Evolutionary conservation across 2,113 vertebrate species (phyloP), one percentile per base, ranked within the genome.

Genomic region (Hiodon alosoides): DNA sequence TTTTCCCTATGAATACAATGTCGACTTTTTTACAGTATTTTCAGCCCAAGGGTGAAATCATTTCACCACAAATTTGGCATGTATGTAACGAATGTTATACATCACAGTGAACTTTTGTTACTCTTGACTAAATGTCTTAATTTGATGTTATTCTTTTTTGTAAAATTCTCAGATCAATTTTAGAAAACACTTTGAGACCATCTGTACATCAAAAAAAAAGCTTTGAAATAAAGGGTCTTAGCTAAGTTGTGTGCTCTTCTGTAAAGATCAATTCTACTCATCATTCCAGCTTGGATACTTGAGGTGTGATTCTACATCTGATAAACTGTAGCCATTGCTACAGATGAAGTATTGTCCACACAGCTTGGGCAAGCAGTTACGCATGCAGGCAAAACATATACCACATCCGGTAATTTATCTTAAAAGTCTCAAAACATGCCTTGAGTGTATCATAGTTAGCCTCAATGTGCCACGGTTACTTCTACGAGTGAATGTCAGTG

Each of bases 361-460:
- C 81, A 80, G 86, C 82, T 85, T 84, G 87, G 83, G 81, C 84
- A 86, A 83, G 11, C 10, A 81, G 87, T 90, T 87, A 86, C 83
- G 84, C 89, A 93, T 92, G 88, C 89, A 86, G 85, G 86, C 85
- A 80, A 87, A 86, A 89, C 83, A 85, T 83, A 85, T 82, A 90
- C 58, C 10, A 13, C 3, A 8, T 11, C 10, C 10, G 59, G n/a
- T 60, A 10, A 60, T 8, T 83, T 31, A 79, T 83, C 86, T 83
- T 88, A 88, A 90, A 85, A 90, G 89, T 92, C 90, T 73, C 79
- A 90, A 90, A 80, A 82, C 73, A 57, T 57, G 54, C 10, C 31
- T 31, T 31, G 31, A 31, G 31, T 31, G 31, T 31, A 31, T 31
- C 31, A 31, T 2, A 31, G 31, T 31, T 31, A 31, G 31, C 31